A percentile compares a stretch with the other conserved stretches of the same genome.
These are phyloP conservation scores for Marronus borbonicus DNA, from an alignment of 2,888 invertebrate species.

Conservation along the genomic window DNA sequence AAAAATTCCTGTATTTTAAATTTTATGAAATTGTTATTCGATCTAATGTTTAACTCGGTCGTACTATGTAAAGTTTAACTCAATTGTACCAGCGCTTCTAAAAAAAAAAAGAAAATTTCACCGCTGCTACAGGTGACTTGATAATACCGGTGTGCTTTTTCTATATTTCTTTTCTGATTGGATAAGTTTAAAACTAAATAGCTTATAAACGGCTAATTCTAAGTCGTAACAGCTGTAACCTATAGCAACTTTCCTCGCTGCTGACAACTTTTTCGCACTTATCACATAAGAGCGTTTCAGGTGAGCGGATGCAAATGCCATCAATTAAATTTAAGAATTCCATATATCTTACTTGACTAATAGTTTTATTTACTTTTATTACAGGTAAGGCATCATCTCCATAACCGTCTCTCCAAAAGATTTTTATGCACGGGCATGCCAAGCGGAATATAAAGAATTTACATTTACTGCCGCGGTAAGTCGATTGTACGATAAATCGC, in stretches of 20 bases:
- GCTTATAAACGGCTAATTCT: background rate
- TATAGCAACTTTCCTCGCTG: background rate
- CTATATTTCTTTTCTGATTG: background rate
- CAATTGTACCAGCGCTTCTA: too few species aligned
- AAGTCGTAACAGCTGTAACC: background rate
- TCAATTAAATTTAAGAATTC: background rate
- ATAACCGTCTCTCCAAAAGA: background rate
- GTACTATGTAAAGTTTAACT: too few species aligned
- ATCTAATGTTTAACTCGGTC: too few species aligned
- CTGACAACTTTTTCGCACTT: too few species aligned
- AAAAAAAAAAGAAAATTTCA: too few species aligned
- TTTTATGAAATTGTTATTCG: too few species aligned
- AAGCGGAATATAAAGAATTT: background rate
- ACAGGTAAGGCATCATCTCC: background rate
- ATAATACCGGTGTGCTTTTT: background rate
- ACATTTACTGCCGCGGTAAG: slow-evolving; percentile 1
- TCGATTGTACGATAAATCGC: background rate
- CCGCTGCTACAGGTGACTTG: too few species aligned
- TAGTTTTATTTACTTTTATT: background rate
- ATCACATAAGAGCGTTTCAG: background rate
- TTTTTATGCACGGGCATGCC: background rate
- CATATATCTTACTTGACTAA: background rate
- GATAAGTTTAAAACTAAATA: background rate
- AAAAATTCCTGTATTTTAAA: too few species aligned
- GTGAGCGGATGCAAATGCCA: background rate